Base-by-base conservation (phyloP, 37 sponge, comb jelly and placozoan species). In the Spongilla lacustris region DNA sequence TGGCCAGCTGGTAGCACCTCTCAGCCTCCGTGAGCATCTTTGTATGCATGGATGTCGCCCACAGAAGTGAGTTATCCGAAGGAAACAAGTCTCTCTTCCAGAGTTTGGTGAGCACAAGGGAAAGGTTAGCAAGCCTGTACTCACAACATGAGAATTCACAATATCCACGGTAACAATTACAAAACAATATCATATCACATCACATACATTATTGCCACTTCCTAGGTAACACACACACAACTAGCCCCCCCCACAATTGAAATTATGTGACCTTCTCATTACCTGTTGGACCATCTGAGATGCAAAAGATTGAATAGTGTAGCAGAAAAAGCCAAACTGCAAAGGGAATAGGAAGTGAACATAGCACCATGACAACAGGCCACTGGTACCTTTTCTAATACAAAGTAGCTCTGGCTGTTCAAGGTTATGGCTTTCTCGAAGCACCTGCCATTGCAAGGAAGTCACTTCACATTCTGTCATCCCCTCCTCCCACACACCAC, bases 271-370 rank as follows among this genome's bases (percentile, higher is more conserved):
- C n/a, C n/a, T n/a, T 11, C 31, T n/a, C 6, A 2, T n/a, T 69
- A 83, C 84, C 76, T 50, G 74, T 1, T 50, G 26, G 14, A 80
- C 58, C 31, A 92, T 70, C 38, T 92, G 92, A 33, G 92, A 88
- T 22, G 78, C 84, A 70, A 79, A 92, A 13, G 92, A 80, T 28
- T 92, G 89, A 0, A 92, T 26, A 12, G 85, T 66, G 49, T 92
- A 92, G 67, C 85, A 85, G 74, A 92, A 92, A 50, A 92, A 81
- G 10, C 92, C 92, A 88, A 80, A 92, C 92, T 92, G 69, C 11
- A 9, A 36, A 33, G 23, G 36, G 27, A 66, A 22, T 36, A n/a
- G 73, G 71, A 49, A 73, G 0, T 12, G 2, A n/a, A 4, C 77
- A 76, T 21, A 36, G 34, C 9, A 36, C 33, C 0, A 6, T 19